These are phyloP conservation scores for Hemiscyllium ocellatum DNA, from an alignment of 2,113 vertebrate genomes.

Conservation along the genomic window DNA sequence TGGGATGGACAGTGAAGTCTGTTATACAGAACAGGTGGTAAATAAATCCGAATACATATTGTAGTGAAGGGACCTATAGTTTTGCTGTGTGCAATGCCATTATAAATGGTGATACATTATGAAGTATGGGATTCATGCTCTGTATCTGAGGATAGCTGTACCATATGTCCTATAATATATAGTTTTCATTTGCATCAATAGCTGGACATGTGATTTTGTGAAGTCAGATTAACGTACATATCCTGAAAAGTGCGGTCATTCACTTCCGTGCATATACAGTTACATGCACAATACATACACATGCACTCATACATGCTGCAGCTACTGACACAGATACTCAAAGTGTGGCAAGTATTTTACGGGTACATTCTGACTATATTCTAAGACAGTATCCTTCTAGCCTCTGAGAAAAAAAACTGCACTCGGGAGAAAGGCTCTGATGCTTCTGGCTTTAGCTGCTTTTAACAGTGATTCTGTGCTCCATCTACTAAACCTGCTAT, in stretches of 20 bases:
- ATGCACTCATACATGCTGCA: neutral
- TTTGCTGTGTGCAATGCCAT: neutral
- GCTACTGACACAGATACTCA: neutral
- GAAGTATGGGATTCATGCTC: neutral
- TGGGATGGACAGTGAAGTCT: neutral
- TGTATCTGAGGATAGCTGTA: neutral
- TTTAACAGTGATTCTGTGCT: neutral
- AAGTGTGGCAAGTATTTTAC: conserved; percentile 3
- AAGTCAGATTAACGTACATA: neutral
- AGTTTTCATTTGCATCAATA: neutral
- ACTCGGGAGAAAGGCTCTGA: neutral
- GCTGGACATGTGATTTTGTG: neutral
- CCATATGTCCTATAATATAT: neutral
- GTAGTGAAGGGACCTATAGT: neutral
- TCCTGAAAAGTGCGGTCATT: neutral
- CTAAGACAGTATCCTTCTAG: neutral
- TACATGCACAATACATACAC: neutral
- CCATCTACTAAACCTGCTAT: neutral
- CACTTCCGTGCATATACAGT: neutral
- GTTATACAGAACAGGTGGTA: neutral
- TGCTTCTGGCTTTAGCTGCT: conserved; percentile 6
- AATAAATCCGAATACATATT: no score
- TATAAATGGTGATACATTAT: neutral
- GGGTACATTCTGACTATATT: neutral
- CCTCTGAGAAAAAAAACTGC: neutral